Base-by-base conservation (phyloP, 1,140 invertebrate species). In the Drosophila neocordata region DNA sequence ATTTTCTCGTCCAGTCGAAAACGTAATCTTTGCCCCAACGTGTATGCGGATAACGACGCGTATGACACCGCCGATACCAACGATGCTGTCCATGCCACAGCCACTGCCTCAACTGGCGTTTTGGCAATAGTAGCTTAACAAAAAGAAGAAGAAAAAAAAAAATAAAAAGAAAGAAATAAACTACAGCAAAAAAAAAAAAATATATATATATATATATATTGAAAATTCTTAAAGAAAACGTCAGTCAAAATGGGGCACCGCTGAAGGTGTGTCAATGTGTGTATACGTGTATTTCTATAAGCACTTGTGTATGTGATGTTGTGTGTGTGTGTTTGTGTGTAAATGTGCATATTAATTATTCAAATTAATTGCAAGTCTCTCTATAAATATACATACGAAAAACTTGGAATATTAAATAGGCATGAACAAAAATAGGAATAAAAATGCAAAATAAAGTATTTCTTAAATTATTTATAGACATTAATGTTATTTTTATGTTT, bases 321-420 rank as follows among this genome's bases (percentile, higher is more conserved):
- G 8, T n/a, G 35, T 62, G 20, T 53, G 53, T 20, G 8, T 65
- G 11, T 34, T 15, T 24, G 18, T 59, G 44, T 68, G 60, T 48
- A 51, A 48, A 35, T 78, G 64, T 81, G 74, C 65, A 76, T 79
- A 87, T 88, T 87, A 88, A 87, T 87, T 88, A 88, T 88, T 88
- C 65, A 82, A 87, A 88, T 79, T 88, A 87, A 88, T 87, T 87
- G 75, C 68, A 72, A 66, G 60, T 76, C 76, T 76, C 63, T 85
- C 65, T 65, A 82, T 58, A 65, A 77, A 64, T 83, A 66, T 56
- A 71, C 71, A 48, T 69, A 65, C 61, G 58, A 9, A 57, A 66
- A 13, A 5, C 44, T 31, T 18, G 1, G 56, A 56, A 78, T 62
- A 59, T 81, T 66, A 52, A 77, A 77, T 75, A 63, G 53, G 67